A percentile compares a stretch with the other conserved stretches of the same genome.
Conservation (phyloP, 2,113 vertebrate species). For the Isurus oxyrinchus region DNA sequence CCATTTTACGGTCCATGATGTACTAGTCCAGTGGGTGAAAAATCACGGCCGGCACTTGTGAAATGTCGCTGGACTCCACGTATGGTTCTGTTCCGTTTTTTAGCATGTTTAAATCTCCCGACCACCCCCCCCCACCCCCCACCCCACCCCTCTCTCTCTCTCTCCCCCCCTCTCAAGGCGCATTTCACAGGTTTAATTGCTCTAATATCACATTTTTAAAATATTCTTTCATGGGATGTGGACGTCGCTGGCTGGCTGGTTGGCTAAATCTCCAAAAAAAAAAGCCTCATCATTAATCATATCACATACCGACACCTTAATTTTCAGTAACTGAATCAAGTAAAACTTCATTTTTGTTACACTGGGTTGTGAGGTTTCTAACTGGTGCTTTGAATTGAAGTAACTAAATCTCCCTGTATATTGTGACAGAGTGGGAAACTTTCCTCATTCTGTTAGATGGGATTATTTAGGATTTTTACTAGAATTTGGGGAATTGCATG, state of each 20-base stretch:
- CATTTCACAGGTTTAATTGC: too few species aligned
- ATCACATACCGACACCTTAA: background rate
- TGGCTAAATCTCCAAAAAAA: background rate
- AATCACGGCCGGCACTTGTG: background rate
- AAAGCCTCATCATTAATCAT: background rate
- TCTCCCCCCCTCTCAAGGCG: background rate
- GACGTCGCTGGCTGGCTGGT: too few species aligned
- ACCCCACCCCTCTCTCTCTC: background rate
- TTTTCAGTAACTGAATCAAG: background rate
- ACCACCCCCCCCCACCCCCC: too few species aligned
- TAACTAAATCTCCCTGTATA: background rate
- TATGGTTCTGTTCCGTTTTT: too few species aligned
- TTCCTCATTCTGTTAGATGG: background rate
- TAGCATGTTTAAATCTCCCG: too few species aligned
- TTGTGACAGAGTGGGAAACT: background rate
- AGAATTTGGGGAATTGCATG: background rate
- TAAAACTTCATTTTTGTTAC: background rate
- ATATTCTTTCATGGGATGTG: too few species aligned
- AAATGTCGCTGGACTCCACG: background rate
- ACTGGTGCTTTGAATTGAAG: background rate
- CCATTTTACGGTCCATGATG: background rate
- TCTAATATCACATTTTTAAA: too few species aligned
- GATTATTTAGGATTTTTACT: background rate
- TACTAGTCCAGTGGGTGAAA: background rate
- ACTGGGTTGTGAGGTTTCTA: background rate